A percentile compares a stretch with the other conserved stretches of the same genome.
phyloP scores from a whole-genome alignment of 2,888 invertebrate species.

The Acronicta alni region DNA sequence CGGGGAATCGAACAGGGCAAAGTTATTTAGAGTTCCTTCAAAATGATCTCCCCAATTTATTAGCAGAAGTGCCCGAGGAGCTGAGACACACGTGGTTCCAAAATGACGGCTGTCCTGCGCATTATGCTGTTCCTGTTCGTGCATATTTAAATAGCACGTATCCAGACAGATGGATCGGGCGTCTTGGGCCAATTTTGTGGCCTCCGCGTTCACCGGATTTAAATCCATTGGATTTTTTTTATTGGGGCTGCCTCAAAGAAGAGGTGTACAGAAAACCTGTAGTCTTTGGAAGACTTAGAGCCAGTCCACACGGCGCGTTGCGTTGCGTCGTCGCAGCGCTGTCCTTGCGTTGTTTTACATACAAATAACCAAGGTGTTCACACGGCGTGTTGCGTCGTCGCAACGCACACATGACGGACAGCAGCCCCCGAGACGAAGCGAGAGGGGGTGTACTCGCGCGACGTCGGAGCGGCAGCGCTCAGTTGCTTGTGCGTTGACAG shows the following conservation, averaged over 20 bases:
- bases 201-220: neutral
- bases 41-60: neutral
- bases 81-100: neutral
- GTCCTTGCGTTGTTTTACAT: slow-evolving; percentile 27
- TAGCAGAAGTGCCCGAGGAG: neutral
- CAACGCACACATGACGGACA: slow-evolving; percentile 32
- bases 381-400: slow-evolving; percentile 34
- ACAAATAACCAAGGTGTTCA: slow-evolving; percentile 29
- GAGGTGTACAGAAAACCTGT: neutral
- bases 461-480: slow-evolving; percentile 34
- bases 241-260: neutral
- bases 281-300: too few species aligned
- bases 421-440: slow-evolving; percentile 38
- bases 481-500: slow-evolving; percentile 36
- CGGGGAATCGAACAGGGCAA: too few species aligned
- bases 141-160: neutral
- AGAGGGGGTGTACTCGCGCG: slow-evolving; percentile 32
- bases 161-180: neutral
- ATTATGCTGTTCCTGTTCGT: neutral
- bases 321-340: slow-evolving; percentile 18
- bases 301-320: neutral
- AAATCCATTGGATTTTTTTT: slow-evolving; percentile 1
- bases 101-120: neutral
- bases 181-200: neutral
- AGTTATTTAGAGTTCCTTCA: neutral